Evolutionary conservation across 2,888 invertebrate genomes (phyloP).

Genomic region (Nebria brevicollis): DNA sequence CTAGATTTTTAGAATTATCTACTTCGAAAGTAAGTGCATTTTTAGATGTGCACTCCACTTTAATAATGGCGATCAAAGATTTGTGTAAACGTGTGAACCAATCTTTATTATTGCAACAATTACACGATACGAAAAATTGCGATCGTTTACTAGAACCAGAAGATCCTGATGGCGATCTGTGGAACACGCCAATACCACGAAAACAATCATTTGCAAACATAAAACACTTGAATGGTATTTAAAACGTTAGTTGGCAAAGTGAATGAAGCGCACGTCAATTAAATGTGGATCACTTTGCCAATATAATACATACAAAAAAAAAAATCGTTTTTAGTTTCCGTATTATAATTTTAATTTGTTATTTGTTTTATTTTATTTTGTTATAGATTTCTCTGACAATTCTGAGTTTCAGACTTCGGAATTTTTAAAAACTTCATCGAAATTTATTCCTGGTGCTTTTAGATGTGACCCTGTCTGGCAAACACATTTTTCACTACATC

Average conservation of each 20-base stretch:
- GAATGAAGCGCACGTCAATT: background rate
- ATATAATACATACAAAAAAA: background rate
- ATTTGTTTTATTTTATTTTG: background rate
- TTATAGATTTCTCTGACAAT: background rate
- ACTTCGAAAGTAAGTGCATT: slow-evolving; percentile 66
- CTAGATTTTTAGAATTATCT: slow-evolving; percentile 66
- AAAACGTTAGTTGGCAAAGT: background rate
- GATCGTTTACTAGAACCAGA: slow-evolving; percentile 75
- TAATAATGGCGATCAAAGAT: slow-evolving; percentile 68
- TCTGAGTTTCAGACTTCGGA: slow-evolving; percentile 55
- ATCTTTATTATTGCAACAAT: slow-evolving; percentile 73
- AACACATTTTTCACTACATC: slow-evolving; percentile 75
- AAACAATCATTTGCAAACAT: slow-evolving; percentile 57
- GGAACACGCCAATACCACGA: slow-evolving; percentile 55
- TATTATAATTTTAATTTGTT: background rate
- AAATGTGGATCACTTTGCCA: slow-evolving; percentile 2
- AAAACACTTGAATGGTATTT: slow-evolving; percentile 60
- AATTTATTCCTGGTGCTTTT: slow-evolving; percentile 75
- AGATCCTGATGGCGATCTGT: slow-evolving; percentile 56
- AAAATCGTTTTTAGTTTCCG: slow-evolving; percentile 17
- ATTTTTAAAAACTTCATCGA: slow-evolving; percentile 61
- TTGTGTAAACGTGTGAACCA: slow-evolving; percentile 76
- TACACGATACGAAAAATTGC: slow-evolving; percentile 74
- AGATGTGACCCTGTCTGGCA: slow-evolving; percentile 80
- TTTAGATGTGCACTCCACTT: slow-evolving; percentile 64